Evolutionary conservation across 2,797 vertebrate genomes (phyloP).

Genomic region (Microctenopoma lineatum): DNA sequence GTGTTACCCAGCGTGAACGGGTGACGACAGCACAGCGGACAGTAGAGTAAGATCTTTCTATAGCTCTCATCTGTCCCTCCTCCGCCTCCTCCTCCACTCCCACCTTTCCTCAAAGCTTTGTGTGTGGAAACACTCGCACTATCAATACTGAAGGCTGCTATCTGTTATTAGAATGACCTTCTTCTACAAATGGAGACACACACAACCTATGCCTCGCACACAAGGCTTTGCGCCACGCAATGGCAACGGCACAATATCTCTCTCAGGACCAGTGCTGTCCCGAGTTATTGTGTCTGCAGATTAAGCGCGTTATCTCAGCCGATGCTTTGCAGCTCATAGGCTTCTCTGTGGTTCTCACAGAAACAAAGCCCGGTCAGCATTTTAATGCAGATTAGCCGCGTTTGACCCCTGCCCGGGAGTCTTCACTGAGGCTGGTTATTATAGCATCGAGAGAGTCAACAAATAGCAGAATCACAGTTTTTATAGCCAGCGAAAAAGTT

Average conservation of each 20-base stretch:
- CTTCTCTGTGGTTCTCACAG: background rate
- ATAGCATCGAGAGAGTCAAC: background rate
- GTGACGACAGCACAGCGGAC: constrained; percentile 49
- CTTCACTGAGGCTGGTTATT: background rate
- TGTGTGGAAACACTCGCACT: constrained; percentile 27
- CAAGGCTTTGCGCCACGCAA: background rate
- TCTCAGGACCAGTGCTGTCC: background rate
- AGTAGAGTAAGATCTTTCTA: constrained; percentile 53
- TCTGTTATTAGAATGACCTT: constrained; percentile 32
- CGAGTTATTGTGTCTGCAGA: constrained; percentile 2
- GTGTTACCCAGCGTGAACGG: constrained; percentile 50
- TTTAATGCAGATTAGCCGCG: constrained; percentile 10
- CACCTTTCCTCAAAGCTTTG: background rate
- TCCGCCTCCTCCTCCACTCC: constrained; percentile 10
- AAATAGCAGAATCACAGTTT: background rate
- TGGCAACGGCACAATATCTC: background rate
- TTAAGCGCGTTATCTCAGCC: background rate
- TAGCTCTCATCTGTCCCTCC: constrained; percentile 30
- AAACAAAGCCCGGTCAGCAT: background rate
- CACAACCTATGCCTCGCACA: background rate
- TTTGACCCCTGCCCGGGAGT: background rate
- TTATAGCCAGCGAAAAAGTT: background rate
- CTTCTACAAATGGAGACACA: constrained; percentile 23
- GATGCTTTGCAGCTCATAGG: background rate
- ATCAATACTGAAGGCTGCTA: constrained; percentile 15